These are phyloP conservation scores for Mythimna lalbum DNA, from an alignment of 2,888 invertebrate genomes.

Conservation along the genomic window DNA sequence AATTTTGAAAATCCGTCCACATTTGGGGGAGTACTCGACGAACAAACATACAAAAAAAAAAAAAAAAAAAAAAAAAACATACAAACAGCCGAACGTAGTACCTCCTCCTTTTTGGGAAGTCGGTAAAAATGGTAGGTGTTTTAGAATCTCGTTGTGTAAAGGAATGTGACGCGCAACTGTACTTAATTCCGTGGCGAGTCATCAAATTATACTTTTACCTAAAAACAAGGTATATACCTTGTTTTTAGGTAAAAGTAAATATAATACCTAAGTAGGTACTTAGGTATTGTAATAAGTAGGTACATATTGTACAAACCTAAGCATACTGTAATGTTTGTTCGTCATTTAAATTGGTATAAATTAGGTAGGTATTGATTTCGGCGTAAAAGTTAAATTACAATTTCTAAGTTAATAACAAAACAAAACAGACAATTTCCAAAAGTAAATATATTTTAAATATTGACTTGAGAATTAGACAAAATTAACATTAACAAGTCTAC, in stretches of 20 bases:
- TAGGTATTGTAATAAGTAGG: neutral
- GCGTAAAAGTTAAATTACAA: neutral
- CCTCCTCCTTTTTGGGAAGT: too few relatives aligned
- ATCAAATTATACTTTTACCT: too few relatives aligned
- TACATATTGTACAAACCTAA: neutral
- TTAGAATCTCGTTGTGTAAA: neutral
- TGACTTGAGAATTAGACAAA: slow-evolving; percentile 44
- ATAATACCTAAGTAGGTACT: neutral
- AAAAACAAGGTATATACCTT: too few relatives aligned
- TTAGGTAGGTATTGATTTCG: neutral
- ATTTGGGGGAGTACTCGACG: too few relatives aligned
- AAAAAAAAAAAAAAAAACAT: too few relatives aligned
- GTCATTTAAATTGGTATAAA: neutral
- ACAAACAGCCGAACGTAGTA: too few relatives aligned
- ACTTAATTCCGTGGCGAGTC: neutral
- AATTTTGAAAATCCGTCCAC: too few relatives aligned
- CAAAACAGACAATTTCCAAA: slow-evolving; percentile 1
- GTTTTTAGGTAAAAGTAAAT: slow-evolving; percentile 4
- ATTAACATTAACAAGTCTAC: slow-evolving; percentile 42
- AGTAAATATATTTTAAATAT: slow-evolving; percentile 29
- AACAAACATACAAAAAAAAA: too few relatives aligned
- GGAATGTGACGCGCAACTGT: slow-evolving; percentile 1
- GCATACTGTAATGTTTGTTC: neutral
- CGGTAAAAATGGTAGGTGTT: slow-evolving; percentile 25
- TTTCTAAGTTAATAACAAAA: neutral